Conservation (phyloP, 2,113 vertebrate species). For the Anguilla rostrata region DNA sequence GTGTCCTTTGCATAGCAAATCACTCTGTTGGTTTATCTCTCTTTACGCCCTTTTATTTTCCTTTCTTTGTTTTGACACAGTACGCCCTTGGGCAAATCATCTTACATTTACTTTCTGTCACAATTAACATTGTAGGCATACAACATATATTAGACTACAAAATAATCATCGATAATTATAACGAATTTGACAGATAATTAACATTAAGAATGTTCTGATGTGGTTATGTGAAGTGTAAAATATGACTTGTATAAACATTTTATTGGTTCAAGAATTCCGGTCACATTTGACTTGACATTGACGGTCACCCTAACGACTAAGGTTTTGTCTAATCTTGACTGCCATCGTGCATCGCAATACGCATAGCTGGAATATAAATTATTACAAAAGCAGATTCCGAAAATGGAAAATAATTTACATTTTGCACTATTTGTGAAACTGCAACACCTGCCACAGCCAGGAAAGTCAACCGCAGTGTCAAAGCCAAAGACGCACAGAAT, state of each 20-base stretch:
- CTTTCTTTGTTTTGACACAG: not conserved
- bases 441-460: conserved; percentile 43
- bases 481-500: conserved; percentile 74
- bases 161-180: conserved; percentile 3
- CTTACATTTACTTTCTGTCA: not conserved
- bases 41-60: not conserved
- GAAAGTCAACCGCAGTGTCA: conserved; percentile 48
- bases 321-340: not conserved
- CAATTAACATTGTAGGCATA: not conserved
- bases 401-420: not conserved
- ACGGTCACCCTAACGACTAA: not conserved
- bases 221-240: not conserved
- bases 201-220: not conserved
- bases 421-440: conserved; percentile 32
- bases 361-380: not conserved
- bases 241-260: not conserved
- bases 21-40: conserved; percentile 3
- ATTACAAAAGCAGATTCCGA: not conserved
- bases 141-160: not conserved
- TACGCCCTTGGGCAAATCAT: not conserved
- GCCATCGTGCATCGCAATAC: not conserved
- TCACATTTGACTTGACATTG: not conserved
- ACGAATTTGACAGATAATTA: not conserved
- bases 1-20: conserved; percentile 10
- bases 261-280: not conserved